Evolutionary conservation across 2,113 vertebrate species (phyloP).

Genomic region (Enhydra lutris): DNA sequence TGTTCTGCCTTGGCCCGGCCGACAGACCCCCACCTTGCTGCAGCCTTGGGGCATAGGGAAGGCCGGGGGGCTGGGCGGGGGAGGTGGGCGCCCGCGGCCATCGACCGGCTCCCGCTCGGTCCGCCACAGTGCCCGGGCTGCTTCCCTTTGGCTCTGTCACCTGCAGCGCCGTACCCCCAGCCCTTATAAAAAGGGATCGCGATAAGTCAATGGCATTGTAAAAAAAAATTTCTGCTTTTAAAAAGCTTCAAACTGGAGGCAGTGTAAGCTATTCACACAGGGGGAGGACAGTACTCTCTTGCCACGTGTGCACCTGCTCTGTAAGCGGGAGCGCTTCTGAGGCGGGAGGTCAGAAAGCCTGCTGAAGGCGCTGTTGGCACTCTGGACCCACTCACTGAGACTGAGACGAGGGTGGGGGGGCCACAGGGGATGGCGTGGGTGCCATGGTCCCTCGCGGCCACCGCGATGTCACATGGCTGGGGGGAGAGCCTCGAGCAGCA

Average conservation of each 20-base stretch:
- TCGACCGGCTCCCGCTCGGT: fast-evolving
- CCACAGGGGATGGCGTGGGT: background rate
- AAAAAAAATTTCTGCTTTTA: no score
- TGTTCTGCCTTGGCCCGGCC: no score
- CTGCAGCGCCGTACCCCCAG: background rate
- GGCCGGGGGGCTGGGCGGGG: no score
- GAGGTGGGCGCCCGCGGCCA: fast-evolving
- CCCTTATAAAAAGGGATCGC: no score
- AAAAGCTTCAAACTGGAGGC: background rate
- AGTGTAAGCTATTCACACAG: background rate
- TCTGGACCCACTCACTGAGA: background rate
- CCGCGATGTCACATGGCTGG: fast-evolving
- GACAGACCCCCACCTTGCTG: no score
- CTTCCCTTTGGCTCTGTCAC: background rate
- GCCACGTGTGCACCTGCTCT: background rate
- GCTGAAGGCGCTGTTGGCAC: background rate
- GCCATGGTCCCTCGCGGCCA: background rate
- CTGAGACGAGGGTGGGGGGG: background rate
- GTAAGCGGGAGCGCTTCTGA: background rate
- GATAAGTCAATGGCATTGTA: no score
- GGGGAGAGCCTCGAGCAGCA: background rate
- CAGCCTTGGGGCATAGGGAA: fast-evolving
- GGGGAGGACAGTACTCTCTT: background rate
- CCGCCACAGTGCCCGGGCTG: background rate
- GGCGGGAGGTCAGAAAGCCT: background rate